Percentiles rank a stretch among this genome's conserved stretches.
phyloP scores from a whole-genome alignment of 2,797 vertebrate species.

The Bryconaethiops microstoma region DNA sequence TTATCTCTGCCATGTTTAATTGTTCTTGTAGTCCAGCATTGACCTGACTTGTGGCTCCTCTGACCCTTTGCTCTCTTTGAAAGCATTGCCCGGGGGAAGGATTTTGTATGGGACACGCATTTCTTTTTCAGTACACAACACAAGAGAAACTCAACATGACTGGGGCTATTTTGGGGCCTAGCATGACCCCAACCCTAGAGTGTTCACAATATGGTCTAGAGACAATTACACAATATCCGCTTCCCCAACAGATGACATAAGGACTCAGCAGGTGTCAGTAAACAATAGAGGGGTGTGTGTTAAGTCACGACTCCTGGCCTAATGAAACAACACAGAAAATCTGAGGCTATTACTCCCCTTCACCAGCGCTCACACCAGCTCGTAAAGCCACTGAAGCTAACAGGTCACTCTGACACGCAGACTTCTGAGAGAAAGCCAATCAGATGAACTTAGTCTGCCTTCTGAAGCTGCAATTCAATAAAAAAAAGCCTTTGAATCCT shows the following conservation, averaged over 20 bases:
- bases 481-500: constrained; percentile 18
- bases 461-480: constrained; percentile 49
- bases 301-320: constrained; percentile 28
- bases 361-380: not conserved
- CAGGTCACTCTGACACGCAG: constrained; percentile 50
- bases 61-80: constrained; percentile 39
- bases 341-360: not conserved
- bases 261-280: constrained; percentile 26
- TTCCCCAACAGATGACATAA: constrained; percentile 28
- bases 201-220: constrained; percentile 3
- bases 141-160: constrained; percentile 36
- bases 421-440: constrained; percentile 48
- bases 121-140: constrained; percentile 13
- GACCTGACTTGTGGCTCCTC: constrained; percentile 34
- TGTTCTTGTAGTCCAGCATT: constrained; percentile 35
- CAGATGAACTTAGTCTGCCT: constrained; percentile 56
- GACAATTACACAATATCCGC: constrained; percentile 31
- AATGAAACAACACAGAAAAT: constrained; percentile 18
- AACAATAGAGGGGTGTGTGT: constrained; percentile 23
- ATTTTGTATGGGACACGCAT: constrained; percentile 19
- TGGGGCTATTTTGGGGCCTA: constrained; percentile 43
- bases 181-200: constrained; percentile 23
- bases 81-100: constrained; percentile 20
- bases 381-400: constrained; percentile 38
- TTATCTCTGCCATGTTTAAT: constrained; percentile 31